Percentiles rank a stretch among this genome's conserved stretches.
Conservation (phyloP, 2,797 vertebrate species). For the Melanotaenia pygmaea region DNA sequence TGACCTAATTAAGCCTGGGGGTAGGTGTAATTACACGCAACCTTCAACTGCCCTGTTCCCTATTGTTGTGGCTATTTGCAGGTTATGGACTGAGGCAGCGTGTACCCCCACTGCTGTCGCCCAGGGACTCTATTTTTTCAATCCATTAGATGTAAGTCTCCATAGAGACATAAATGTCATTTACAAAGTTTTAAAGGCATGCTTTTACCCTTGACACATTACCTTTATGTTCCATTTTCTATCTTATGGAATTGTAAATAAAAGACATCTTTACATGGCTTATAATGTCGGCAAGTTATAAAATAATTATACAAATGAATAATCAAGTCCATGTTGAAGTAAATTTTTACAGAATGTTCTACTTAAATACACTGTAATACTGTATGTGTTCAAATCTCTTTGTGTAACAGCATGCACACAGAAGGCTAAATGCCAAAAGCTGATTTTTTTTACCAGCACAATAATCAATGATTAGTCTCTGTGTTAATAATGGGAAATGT, state of each 20-base stretch:
- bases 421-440: too few species aligned
- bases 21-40: slow-evolving; percentile 78
- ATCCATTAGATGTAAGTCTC: slow-evolving; percentile 43
- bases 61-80: slow-evolving; percentile 71
- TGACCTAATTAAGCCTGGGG: slow-evolving; percentile 78
- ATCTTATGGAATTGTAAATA: slow-evolving; percentile 25
- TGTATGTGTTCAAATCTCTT: neutral
- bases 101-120: slow-evolving; percentile 29
- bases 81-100: slow-evolving; percentile 56
- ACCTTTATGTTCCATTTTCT: slow-evolving; percentile 30
- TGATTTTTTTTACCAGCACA: slow-evolving; percentile 19
- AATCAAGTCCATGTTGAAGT: slow-evolving; percentile 31
- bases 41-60: slow-evolving; percentile 74
- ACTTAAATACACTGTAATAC: neutral
- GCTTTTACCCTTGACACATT: slow-evolving; percentile 16
- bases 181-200: slow-evolving; percentile 28
- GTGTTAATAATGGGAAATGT: slow-evolving; percentile 37
- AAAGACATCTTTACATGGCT: slow-evolving; percentile 31
- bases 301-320: slow-evolving; percentile 50
- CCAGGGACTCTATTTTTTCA: slow-evolving; percentile 31
- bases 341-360: slow-evolving; percentile 14
- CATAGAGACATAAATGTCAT: slow-evolving; percentile 41
- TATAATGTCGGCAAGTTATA: slow-evolving; percentile 36
- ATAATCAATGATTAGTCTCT: slow-evolving; percentile 26
- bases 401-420: too few species aligned